Evolutionary conservation across 30 jellyfish, hydroid and myxozoan species (phyloP).

Genomic region (Chironex yamaguchii): DNA sequence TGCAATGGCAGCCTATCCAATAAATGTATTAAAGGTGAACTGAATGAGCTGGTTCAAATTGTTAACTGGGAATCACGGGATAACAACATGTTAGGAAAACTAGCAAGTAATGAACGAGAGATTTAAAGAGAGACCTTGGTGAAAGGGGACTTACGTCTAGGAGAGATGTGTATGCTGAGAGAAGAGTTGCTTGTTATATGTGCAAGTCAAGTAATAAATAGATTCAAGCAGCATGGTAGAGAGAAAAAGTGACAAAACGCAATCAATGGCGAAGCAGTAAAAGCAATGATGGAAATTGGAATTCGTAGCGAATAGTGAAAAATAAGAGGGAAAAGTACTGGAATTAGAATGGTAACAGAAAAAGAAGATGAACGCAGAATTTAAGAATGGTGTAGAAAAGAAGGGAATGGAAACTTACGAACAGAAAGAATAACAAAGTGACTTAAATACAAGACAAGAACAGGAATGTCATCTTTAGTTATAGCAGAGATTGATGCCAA

Average conservation of each 20-base stretch:
- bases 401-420: neutral
- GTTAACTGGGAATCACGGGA: neutral
- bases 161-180: constrained; percentile 6
- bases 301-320: neutral
- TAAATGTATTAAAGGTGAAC: neutral
- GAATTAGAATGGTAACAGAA: neutral
- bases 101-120: neutral
- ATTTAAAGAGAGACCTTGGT: neutral
- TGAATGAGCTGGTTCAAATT: neutral
- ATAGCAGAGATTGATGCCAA: neutral
- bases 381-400: neutral
- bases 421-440: neutral
- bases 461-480: neutral
- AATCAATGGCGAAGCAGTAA: constrained; percentile 40
- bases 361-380: neutral
- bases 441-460: neutral
- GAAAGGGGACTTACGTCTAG: neutral
- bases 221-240: neutral
- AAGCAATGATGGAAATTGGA: constrained; percentile 26
- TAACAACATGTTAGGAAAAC: neutral
- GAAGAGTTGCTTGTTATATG: constrained; percentile 6
- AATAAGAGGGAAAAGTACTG: neutral
- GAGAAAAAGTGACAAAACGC: neutral
- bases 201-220: neutral
- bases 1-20: no score